Conservation (phyloP, 2,113 vertebrate genomes). For the Calidris pygmaea region DNA sequence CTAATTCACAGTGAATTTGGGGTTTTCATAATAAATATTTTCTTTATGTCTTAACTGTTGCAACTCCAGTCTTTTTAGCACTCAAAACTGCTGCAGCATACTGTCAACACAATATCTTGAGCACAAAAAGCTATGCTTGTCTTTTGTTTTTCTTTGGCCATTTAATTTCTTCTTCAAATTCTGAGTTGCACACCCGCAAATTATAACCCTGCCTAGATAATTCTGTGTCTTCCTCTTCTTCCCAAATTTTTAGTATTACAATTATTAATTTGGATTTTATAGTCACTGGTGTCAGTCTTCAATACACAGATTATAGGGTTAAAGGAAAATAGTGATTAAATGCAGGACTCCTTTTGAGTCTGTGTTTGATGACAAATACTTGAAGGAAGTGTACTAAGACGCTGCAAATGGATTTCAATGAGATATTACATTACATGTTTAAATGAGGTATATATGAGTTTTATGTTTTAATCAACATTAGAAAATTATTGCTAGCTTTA, state of each 20-base stretch:
- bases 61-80: background rate
- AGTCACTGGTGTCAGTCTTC: background rate
- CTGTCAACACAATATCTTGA: background rate
- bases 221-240: background rate
- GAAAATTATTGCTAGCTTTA: background rate
- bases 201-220: background rate
- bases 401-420: background rate
- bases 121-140: background rate
- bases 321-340: background rate
- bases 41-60: background rate
- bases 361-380: background rate
- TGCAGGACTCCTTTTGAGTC: background rate
- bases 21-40: background rate
- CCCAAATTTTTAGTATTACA: background rate
- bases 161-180: background rate
- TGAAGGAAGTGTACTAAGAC: background rate
- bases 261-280: constrained; percentile 28
- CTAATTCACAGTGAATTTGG: background rate
- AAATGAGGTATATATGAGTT: background rate
- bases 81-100: background rate
- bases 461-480: background rate
- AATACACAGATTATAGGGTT: background rate
- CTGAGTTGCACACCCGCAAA: background rate
- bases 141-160: background rate
- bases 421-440: background rate